Base-by-base conservation (phyloP, 1,140 invertebrate species). In the Bactericera cockerelli region DNA sequence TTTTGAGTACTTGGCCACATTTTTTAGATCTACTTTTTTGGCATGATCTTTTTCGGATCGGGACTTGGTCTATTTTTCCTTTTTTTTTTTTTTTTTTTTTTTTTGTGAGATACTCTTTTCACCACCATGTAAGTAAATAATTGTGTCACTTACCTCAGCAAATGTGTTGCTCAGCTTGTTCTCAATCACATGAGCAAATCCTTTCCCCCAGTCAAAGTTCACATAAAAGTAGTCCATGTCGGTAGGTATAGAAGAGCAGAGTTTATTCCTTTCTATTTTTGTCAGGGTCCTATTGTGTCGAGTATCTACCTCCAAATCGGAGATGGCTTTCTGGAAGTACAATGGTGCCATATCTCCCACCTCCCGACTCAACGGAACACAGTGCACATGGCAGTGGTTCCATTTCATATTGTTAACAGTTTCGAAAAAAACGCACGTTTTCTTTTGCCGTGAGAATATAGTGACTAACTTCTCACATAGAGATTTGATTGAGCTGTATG, bases 121-220 rank as follows among this genome's bases (percentile, higher is more conserved):
- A n/a, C n/a, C n/a, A n/a, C n/a, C n/a, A n/a, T n/a, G n/a, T n/a
- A n/a, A n/a, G n/a, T n/a, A n/a, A n/a, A n/a, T n/a, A n/a, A n/a
- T n/a, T n/a, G n/a, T 31, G 28, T 31, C 13, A 49, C n/a, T 70
- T 72, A 89, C 91, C 76, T 89, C 83, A 42, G 87, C 93, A 81
- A 97, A 98, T 75, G 89, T 88, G 49, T 67, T 72, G 0, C 93
- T 49, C 42, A 49, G 74, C 70, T 93, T 86, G 74, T 98, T 88
- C 75, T 98, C 94, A 67, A 98, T 94, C 1, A 97, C 86, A 75
- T 98, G 93, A 59, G 90, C 94, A 75, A 87, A 98, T 2, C 94
- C 94, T 33, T 80, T 77, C 54, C 90, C 79, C 71, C 81, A 79
- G 22, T 89, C 93, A 79, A 98, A 98, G 71, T 92, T 82, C 1